Evolutionary conservation across 1,140 invertebrate species (phyloP).

Genomic region (Agraylea sexmaculata): DNA sequence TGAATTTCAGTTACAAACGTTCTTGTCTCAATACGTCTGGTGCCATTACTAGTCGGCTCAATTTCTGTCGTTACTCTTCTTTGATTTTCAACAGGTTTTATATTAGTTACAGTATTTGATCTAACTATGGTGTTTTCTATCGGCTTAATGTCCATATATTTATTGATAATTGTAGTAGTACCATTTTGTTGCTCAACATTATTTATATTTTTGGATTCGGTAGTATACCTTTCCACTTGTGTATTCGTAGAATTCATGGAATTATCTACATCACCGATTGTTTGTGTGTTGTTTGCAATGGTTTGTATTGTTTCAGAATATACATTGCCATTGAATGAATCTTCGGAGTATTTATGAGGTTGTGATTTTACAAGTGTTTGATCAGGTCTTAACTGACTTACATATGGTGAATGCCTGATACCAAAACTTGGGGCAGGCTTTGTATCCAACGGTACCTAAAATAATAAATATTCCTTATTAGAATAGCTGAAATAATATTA

Average conservation of each 20-base stretch:
- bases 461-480: conserved; percentile 15
- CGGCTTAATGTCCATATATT: conserved; percentile 1
- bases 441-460: conserved; percentile 43
- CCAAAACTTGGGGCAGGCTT: conserved; percentile 68
- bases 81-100: neutral
- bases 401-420: conserved; percentile 74
- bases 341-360: no score
- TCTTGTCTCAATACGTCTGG: conserved; percentile 4
- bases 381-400: conserved; percentile 45
- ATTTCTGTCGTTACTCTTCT: neutral
- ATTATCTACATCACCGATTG: conserved; percentile 9
- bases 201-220: neutral
- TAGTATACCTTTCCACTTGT: conserved; percentile 1
- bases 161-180: neutral
- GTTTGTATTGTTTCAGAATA: conserved; percentile 4
- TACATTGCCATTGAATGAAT: no score
- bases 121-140: neutral
- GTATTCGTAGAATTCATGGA: conserved; percentile 6
- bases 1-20: conserved; percentile 8
- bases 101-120: neutral
- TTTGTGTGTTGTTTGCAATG: conserved; percentile 3
- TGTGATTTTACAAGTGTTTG: no score
- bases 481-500: neutral
- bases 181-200: neutral
- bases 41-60: no score